Evolutionary conservation across 2,888 invertebrate genomes (phyloP), one percentile per base, ranked within the genome.

Genomic region (Clanis bilineata): DNA sequence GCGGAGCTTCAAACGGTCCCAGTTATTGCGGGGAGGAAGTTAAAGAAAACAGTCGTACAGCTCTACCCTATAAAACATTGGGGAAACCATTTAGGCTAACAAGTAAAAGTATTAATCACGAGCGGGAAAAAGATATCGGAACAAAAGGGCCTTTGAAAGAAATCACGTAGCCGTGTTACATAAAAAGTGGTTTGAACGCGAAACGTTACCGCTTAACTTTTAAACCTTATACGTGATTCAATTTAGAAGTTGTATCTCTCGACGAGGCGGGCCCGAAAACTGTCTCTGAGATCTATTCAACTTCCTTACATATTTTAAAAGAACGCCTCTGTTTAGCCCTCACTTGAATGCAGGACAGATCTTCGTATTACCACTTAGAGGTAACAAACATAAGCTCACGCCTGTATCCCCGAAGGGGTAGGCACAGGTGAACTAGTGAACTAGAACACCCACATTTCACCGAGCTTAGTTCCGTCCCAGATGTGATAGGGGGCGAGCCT

Each of bases 161-260:
- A 84, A 87, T 85, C 88, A 89, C 88, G 88, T 87, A 81, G 79
- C 75, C 74, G 71, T 73, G 80, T 81, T 82, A 85, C 79, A 83
- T 85, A 88, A 90, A 88, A 89, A 89, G 83, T 80, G 85, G 86
- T 83, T 85, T 79, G 74, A 85, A 85, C 82, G 78, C 81, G 82
- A 84, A 85, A 85, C 82, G 87, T 85, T 86, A 89, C 86, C 86
- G 86, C 88, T 90, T 90, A 90, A 91, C 88, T 90, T 91, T 90
- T 90, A 89, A 90, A 89, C 86, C 85, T 84, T 85, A 86, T 90
- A 90, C 91, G 90, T 90, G 91, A 90, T 90, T 90, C 90, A 90
- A 91, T 91, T 90, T 87, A 77, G 80, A 85, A 88, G 85, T 88
- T 88, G 84, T 85, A 83, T 86, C 83, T 85, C 78, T 76, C 74